Percentiles rank a stretch among this genome's conserved stretches.
phyloP scores from a whole-genome alignment of 2,797 vertebrate species.

The Diplodus puntazzo region DNA sequence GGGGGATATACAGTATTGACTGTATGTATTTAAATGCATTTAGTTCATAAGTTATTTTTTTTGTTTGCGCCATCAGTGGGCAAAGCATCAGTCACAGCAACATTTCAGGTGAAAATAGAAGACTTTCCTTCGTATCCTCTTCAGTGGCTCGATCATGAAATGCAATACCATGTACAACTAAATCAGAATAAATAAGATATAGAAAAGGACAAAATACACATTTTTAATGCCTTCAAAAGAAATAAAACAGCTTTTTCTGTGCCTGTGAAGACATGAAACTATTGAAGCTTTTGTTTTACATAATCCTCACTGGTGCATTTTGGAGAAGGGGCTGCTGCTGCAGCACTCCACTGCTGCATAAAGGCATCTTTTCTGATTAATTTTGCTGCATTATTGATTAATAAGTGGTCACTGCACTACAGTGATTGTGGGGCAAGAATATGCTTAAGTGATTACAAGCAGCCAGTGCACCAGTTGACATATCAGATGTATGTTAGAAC shows the following conservation, averaged over 20 bases:
- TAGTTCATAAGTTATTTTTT: not conserved
- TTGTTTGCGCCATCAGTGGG: not conserved
- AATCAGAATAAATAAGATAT: too few relatives aligned
- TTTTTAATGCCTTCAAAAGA: too few relatives aligned
- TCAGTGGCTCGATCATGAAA: not conserved
- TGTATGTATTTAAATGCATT: too few relatives aligned
- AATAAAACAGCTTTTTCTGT: not conserved
- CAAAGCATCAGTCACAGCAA: not conserved
- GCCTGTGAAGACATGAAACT: not conserved
- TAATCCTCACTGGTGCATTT: not conserved
- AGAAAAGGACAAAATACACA: not conserved
- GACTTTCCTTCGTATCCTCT: not conserved
- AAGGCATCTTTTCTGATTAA: not conserved
- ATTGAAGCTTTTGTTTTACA: not conserved
- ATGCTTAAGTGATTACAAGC: not conserved
- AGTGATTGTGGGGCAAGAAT: too few relatives aligned
- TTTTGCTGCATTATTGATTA: not conserved
- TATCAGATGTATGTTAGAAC: not conserved
- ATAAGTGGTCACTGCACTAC: not conserved
- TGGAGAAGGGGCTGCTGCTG: not conserved
- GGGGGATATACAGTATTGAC: too few relatives aligned
- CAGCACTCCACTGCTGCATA: not conserved
- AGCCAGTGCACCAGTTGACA: not conserved
- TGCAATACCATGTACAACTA: not conserved
- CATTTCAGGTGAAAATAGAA: not conserved